phyloP scores from a whole-genome alignment of 1,140 invertebrate species.

The Whitmania pigra region DNA sequence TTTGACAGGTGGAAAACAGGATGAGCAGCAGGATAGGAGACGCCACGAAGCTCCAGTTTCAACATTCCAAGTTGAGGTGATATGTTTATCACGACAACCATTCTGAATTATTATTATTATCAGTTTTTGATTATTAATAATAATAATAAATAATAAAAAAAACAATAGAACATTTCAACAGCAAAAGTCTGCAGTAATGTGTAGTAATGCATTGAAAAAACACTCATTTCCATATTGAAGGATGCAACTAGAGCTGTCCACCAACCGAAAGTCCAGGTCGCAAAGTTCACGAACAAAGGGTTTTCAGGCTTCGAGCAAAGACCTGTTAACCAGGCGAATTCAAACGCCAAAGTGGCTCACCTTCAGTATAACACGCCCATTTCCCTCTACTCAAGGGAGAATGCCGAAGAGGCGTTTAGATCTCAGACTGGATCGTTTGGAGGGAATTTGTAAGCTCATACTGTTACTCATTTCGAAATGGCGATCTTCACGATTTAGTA shows the following conservation, averaged over 20 bases:
- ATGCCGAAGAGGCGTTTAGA: constrained; percentile 26
- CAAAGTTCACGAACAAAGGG: constrained; percentile 15
- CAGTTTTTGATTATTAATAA: no score
- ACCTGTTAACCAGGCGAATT: constrained; percentile 14
- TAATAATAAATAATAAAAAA: no score
- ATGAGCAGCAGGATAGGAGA: neutral
- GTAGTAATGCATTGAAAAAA: neutral
- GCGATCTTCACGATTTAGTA: no score
- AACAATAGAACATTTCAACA: no score
- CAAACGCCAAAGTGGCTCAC: constrained; percentile 42
- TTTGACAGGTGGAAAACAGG: neutral
- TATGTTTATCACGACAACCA: no score
- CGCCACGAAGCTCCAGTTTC: no score
- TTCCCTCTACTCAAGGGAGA: constrained; percentile 27
- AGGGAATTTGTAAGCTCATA: no score
- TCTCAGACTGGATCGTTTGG: constrained; percentile 18
- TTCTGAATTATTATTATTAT: no score
- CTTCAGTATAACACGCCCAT: constrained; percentile 30
- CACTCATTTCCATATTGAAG: neutral
- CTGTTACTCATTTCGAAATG: no score
- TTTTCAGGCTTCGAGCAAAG: constrained; percentile 18
- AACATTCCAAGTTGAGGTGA: no score
- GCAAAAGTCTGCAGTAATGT: no score
- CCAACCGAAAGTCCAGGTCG: constrained; percentile 20
- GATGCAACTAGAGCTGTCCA: constrained; percentile 10